Evolutionary conservation across 1,140 invertebrate genomes (phyloP).

Genomic region (Wiebesia pumilae): DNA sequence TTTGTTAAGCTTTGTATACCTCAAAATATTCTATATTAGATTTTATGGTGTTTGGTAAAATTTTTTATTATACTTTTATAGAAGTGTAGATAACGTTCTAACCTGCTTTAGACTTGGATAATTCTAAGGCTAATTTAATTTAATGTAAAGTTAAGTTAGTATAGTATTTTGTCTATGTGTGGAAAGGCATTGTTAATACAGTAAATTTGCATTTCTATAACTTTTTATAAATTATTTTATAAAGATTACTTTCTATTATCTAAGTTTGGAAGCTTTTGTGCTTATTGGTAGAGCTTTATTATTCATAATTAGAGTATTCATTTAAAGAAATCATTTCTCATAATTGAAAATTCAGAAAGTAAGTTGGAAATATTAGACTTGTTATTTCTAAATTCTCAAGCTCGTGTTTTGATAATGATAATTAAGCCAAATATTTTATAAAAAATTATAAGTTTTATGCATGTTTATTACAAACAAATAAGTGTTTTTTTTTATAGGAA

Average conservation of each 20-base stretch:
- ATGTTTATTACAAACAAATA: constrained; percentile 37
- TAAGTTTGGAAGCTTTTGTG: constrained; percentile 39
- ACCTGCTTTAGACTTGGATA: background rate
- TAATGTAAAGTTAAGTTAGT: constrained; percentile 13
- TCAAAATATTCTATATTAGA: constrained; percentile 41
- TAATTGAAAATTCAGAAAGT: constrained; percentile 1
- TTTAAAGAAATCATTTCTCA: constrained; percentile 1
- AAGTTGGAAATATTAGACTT: constrained; percentile 8
- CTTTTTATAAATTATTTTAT: constrained; percentile 4
- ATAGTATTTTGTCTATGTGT: constrained; percentile 31
- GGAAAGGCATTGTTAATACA: constrained; percentile 41
- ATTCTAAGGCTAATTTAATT: constrained; percentile 5
- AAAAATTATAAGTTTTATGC: constrained; percentile 6
- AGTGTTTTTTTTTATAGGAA: constrained; percentile 37
- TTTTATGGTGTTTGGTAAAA: background rate
- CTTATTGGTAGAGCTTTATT: background rate
- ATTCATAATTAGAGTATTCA: constrained; percentile 17
- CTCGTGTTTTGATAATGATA: constrained; percentile 29
- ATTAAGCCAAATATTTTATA: constrained; percentile 35
- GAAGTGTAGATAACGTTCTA: background rate
- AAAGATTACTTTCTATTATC: constrained; percentile 44
- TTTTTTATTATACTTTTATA: background rate
- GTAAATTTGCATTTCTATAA: background rate
- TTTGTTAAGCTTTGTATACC: background rate
- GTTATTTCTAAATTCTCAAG: constrained; percentile 41